Base-by-base conservation (phyloP, 2,888 invertebrate species). In the Apotomis capreana region DNA sequence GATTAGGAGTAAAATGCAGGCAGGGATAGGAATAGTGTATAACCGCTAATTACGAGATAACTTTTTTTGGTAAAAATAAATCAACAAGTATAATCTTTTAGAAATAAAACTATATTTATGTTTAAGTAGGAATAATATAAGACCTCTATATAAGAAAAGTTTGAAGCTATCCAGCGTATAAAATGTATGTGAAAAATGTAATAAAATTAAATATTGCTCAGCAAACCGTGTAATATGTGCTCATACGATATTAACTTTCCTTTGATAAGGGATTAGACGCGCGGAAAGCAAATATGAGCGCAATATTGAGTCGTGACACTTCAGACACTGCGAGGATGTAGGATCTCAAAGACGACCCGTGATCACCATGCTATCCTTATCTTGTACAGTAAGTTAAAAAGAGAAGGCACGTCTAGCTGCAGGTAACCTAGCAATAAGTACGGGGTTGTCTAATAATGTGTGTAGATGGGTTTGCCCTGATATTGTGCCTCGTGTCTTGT, bases 211-310 rank as follows among this genome's bases (percentile, higher is more conserved):
- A 71, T 70, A 71, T 71, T 71, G 67, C 49, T 60, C 46, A 37
- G 67, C 61, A 13, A 40, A 49, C 49, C 61, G 61, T 15, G 61
- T 71, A 67, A 71, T 61, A 51, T 67, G 61, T 67, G 55, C 61
- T 67, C 57, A 57, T 55, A 71, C 65, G 70, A 57, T 71, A 80
- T 81, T 81, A 84, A 81, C 81, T 83, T 76, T 77, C 79, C 81
- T 83, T 84, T 84, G 83, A 84, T 79, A 77, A 74, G 74, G 76
- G 77, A 81, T 83, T 83, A 83, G 79, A 58, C 76, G 78, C 79
- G 75, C 78, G 78, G 74, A 75, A 78, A 78, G 78, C 75, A 77
- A 81, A 82, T 80, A 71, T 55, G 78, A 81, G 78, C 75, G 72
- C 74, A 74, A 79, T 83, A 85, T 85, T 83, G 83, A 85, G 82